These are phyloP conservation scores for Alligator sinensis DNA, from an alignment of 2,113 vertebrate genomes.

Conservation along the genomic window DNA sequence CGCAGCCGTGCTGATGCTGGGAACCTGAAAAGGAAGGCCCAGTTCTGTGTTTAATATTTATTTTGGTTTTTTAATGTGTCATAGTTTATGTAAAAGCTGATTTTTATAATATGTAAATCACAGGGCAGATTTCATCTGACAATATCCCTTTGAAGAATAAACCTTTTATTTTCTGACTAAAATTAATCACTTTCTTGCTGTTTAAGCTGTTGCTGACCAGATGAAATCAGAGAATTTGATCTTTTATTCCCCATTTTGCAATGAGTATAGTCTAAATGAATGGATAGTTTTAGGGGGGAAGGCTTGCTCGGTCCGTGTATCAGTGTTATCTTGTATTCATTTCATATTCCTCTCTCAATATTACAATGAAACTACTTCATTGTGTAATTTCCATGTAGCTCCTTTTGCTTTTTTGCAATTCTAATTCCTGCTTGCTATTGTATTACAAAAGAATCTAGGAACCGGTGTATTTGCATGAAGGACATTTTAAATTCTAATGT, in stretches of 20 bases:
- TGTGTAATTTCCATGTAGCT: slow-evolving; percentile 69
- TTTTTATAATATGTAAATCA: not conserved
- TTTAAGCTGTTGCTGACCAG: not conserved
- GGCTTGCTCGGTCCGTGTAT: not conserved
- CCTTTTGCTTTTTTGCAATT: slow-evolving; percentile 74
- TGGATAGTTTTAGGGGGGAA: not conserved
- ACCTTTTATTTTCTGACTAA: not conserved
- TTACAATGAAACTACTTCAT: slow-evolving; percentile 62
- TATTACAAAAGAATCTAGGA: slow-evolving; percentile 58
- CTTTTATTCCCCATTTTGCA: not conserved
- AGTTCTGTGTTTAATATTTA: not conserved
- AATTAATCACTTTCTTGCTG: slow-evolving; percentile 23
- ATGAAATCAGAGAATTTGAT: slow-evolving; percentile 5
- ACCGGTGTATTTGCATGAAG: slow-evolving; percentile 66
- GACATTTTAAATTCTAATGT: slow-evolving; percentile 73
- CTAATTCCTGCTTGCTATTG: slow-evolving; percentile 72
- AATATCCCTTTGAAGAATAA: not conserved
- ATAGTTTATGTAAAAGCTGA: not conserved
- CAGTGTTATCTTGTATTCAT: slow-evolving; percentile 56
- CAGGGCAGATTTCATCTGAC: not conserved
- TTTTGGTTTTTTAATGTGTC: not conserved
- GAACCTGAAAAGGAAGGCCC: not conserved
- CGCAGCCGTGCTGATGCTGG: not conserved
- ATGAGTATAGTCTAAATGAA: not conserved
- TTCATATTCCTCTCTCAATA: slow-evolving; percentile 55